phyloP scores from a whole-genome alignment of 2,797 vertebrate species.

The Enteromius thamalakanensis region DNA sequence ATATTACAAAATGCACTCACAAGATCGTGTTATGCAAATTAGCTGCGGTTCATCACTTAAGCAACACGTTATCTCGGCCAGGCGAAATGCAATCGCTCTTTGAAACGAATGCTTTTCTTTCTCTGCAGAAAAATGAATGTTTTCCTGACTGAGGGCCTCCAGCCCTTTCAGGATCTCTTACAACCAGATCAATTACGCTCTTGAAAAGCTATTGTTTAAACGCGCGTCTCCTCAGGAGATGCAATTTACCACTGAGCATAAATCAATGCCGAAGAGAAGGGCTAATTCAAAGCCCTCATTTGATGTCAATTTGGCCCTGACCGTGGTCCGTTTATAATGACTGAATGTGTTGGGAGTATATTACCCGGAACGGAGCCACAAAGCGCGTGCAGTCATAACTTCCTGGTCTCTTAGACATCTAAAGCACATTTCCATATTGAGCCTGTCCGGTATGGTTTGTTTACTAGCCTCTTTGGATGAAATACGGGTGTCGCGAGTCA shows the following conservation, averaged over 20 bases:
- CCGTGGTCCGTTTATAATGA: slow-evolving; percentile 70
- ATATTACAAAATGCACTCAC: neutral
- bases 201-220: slow-evolving; percentile 61
- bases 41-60: neutral
- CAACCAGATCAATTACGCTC: slow-evolving; percentile 72
- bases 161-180: slow-evolving; percentile 50
- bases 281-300: slow-evolving; percentile 81
- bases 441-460: slow-evolving; percentile 77
- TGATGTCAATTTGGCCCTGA: slow-evolving; percentile 83
- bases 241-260: slow-evolving; percentile 77
- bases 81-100: neutral
- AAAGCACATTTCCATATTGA: slow-evolving; percentile 78
- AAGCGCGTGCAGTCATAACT: slow-evolving; percentile 70
- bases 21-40: slow-evolving; percentile 6
- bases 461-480: slow-evolving; percentile 79
- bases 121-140: slow-evolving; percentile 28
- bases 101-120: slow-evolving; percentile 24
- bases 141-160: slow-evolving; percentile 31
- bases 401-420: slow-evolving; percentile 55
- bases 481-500: slow-evolving; percentile 71
- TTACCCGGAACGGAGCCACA: slow-evolving; percentile 71
- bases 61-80: neutral
- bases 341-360: slow-evolving; percentile 72
- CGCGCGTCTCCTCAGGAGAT: slow-evolving; percentile 64
- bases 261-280: slow-evolving; percentile 80